Conservation (phyloP, 2,113 vertebrate species). For the Amazona guildingii region DNA sequence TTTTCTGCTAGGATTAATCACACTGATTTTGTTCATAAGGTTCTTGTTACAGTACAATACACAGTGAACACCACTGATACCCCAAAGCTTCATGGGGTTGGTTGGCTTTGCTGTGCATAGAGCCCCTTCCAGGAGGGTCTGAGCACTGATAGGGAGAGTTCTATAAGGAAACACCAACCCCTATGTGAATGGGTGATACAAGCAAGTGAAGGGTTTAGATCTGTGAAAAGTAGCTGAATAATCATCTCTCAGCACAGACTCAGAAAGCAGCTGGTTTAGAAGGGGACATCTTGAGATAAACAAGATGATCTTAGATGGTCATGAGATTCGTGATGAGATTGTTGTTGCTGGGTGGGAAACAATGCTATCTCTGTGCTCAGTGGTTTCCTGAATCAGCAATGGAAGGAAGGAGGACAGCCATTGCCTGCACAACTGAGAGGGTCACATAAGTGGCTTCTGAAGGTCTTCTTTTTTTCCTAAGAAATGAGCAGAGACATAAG, state of each 20-base stretch:
- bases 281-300: not conserved
- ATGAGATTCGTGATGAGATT: not conserved
- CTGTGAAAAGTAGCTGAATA: not conserved
- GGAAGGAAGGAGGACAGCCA: not conserved
- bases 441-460: not conserved
- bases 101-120: not conserved
- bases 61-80: not conserved
- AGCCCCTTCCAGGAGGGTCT: not conserved
- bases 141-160: not conserved
- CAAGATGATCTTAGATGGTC: not conserved
- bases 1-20: constrained; percentile 53
- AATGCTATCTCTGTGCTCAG: not conserved
- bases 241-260: not conserved
- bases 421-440: not conserved
- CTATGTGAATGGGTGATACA: rapidly evolving
- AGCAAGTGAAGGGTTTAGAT: not conserved
- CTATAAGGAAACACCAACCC: not conserved
- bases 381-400: not conserved
- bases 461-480: not conserved
- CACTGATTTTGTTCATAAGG: constrained; percentile 26
- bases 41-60: not conserved
- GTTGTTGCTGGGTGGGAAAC: not conserved
- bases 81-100: not conserved
- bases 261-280: not conserved
- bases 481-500: not conserved